Percentiles rank a stretch among this genome's conserved stretches.
phyloP scores from a whole-genome alignment of 2,113 vertebrate species.

The Platycercus adscitus region DNA sequence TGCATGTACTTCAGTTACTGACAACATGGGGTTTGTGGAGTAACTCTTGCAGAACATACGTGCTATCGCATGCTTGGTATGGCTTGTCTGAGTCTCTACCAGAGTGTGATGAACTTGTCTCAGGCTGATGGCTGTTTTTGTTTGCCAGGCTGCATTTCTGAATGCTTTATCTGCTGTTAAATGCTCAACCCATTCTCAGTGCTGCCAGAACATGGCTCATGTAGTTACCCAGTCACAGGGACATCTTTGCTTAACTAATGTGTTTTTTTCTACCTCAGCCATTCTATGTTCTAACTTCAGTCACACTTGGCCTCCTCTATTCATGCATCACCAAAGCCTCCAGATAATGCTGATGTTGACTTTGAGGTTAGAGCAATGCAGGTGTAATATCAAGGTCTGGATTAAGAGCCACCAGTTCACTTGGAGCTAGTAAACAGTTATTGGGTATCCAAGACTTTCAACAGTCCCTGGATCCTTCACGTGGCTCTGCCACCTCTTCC shows the following conservation, averaged over 20 bases:
- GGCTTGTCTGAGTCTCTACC: neutral
- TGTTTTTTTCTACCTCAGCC: neutral
- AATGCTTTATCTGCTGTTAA: neutral
- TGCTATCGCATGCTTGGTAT: rapidly evolving
- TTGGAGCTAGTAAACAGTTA: neutral
- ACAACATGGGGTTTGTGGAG: neutral
- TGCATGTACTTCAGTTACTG: rapidly evolving
- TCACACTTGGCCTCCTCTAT: neutral
- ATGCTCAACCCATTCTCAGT: neutral
- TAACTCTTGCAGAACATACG: rapidly evolving
- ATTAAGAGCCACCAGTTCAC: neutral
- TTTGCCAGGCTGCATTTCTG: neutral
- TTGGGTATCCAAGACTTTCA: neutral
- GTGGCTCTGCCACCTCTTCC: neutral
- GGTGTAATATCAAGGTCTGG: neutral
- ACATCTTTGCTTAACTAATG: neutral
- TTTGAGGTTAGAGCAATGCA: neutral
- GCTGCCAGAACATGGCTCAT: neutral
- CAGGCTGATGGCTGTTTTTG: neutral
- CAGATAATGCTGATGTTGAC: too few species aligned
- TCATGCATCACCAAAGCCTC: neutral
- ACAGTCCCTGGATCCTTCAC: rapidly evolving
- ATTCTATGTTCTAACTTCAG: neutral
- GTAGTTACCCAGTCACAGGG: neutral
- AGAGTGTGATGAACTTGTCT: neutral